Base-by-base conservation (phyloP, 2,888 invertebrate species). In the Thumatha senex region DNA sequence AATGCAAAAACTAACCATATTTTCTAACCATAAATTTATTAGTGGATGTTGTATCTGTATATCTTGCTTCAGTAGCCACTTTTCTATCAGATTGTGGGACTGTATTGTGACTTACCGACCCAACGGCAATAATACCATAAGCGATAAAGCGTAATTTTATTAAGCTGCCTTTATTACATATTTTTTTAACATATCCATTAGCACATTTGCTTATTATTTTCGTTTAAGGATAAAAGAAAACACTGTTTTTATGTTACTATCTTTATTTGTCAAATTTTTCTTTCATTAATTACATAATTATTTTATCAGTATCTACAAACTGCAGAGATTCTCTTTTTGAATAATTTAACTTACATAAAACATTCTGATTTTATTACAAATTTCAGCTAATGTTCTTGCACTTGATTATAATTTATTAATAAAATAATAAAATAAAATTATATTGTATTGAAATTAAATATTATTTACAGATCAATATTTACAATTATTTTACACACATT, bases 201-300 rank as follows among this genome's bases (percentile, higher is more conserved):
- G n/a, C n/a, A n/a, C n/a, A n/a, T n/a, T n/a, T n/a, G n/a, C n/a
- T n/a, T n/a, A n/a, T n/a, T n/a, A n/a, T 5, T 5, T 24, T 24
- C 5, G 18, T 24, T 5, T 24, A 24, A 5, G 5, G 18, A 24
- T 24, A 5, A 24, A 24, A 24, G 18, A 24, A n/a, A 24, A 24
- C 18, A 24, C 18, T 24, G 18, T 4, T 24, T n/a, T 24, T 24
- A 24, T 24, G 54, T 84, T 81, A 76, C 86, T 87, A 89, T 86
- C 74, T 90, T 90, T 90, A 90, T 90, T 90, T 89, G 90, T 90
- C 90, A 86, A 89, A 87, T 86, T 85, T 75, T 65, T 73, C 86
- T 84, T 88, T 14, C 14, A 51, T 54, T 57, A 66, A 29, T 61
- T 68, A 64, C 68, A 61, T 67, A 73, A 61, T 57, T 60, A 60